These are phyloP conservation scores for mouse (Mus musculus) DNA, from an alignment of 2,113 vertebrate species.

Conservation along the genomic window GRCm39 chr11:106031501-106032000, in stretches of 20 bases:
- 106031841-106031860: background rate
- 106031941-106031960: too few species aligned
- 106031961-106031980: too few species aligned
- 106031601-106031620: background rate
- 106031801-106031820: background rate
- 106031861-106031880: background rate
- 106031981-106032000: too few species aligned
- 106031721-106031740: background rate
- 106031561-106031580: background rate
- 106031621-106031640: background rate
- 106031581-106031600: background rate
- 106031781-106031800: background rate
- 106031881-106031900: background rate
- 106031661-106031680: background rate
- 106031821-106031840: background rate
- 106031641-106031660: background rate
- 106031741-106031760: background rate
- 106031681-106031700: background rate
- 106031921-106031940: too few species aligned
- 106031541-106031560: background rate
- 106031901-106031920: background rate
- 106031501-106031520: background rate
- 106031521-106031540: background rate
- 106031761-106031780: background rate
- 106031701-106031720: background rate